Evolutionary conservation across 2,797 vertebrate species (phyloP).

Genomic region (Amphiprion clarkii): DNA sequence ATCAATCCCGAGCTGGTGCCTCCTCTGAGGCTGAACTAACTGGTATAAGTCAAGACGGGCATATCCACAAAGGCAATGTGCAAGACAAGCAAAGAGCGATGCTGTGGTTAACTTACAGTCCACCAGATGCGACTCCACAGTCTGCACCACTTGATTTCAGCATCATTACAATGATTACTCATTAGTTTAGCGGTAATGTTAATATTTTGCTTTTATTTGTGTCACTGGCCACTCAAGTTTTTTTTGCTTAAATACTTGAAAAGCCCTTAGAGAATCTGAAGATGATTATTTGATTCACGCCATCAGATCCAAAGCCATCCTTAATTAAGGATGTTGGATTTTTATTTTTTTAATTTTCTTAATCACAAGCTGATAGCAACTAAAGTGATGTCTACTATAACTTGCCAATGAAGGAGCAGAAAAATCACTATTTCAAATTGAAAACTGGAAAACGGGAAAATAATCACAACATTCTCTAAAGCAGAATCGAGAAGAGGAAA

Average conservation of each 20-base stretch:
- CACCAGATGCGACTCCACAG: not conserved
- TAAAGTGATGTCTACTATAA: conserved; percentile 18
- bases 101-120: conserved; percentile 9
- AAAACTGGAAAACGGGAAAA: not conserved
- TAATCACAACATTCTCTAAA: not conserved
- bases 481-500: not conserved
- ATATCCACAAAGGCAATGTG: conserved; percentile 21
- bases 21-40: conserved; percentile 40
- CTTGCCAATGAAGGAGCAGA: not conserved
- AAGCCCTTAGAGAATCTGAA: not conserved
- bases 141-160: conserved; percentile 5
- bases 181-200: conserved; percentile 21
- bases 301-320: conserved; percentile 4
- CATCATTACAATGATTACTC: conserved; percentile 3
- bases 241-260: not conserved
- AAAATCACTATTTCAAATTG: not conserved
- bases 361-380: conserved; percentile 13
- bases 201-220: conserved; percentile 30
- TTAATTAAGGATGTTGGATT: conserved; percentile 4
- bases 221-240: conserved; percentile 10
- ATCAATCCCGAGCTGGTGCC: conserved; percentile 24
- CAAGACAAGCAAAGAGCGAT: conserved; percentile 23
- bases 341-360: conserved; percentile 13
- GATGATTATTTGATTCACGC: conserved; percentile 15
- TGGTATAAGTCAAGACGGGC: conserved; percentile 36